A percentile compares a stretch with the other conserved stretches of the same genome.
Conservation (phyloP, 1,140 invertebrate genomes). For the Cotesia glomerata region DNA sequence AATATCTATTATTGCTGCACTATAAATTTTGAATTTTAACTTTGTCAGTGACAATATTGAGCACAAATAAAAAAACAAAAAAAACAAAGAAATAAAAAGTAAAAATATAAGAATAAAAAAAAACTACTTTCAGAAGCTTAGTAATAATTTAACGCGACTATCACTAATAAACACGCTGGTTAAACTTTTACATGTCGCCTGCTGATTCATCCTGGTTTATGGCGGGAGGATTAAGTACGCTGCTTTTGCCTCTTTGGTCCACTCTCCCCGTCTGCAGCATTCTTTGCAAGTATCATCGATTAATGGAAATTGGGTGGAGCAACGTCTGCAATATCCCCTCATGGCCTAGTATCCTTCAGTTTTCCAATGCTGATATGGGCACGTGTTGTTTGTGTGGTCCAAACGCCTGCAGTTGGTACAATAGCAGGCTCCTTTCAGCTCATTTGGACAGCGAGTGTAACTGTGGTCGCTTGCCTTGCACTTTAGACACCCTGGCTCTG, state of each 20-base stretch:
- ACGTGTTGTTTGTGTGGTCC: not conserved
- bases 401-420: not conserved
- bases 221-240: not conserved
- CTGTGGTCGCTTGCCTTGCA: not conserved
- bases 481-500: not conserved
- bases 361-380: not conserved
- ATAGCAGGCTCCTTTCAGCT: not conserved
- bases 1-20: too few relatives aligned
- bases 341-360: not conserved
- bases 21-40: too few relatives aligned
- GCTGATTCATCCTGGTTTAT: not conserved
- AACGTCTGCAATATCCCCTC: not conserved
- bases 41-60: too few relatives aligned
- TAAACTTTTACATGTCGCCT: too few relatives aligned
- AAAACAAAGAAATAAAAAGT: too few relatives aligned
- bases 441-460: not conserved
- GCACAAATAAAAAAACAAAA: too few relatives aligned
- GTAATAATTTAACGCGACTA: too few relatives aligned
- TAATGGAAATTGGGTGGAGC: not conserved
- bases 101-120: too few relatives aligned
- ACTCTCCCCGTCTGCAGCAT: not conserved
- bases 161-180: too few relatives aligned
- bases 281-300: not conserved
- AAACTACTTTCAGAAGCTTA: too few relatives aligned
- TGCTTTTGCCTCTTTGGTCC: not conserved